These are phyloP conservation scores for Drosophila prostipennis DNA, from an alignment of 2,888 invertebrate species.

Conservation along the genomic window DNA sequence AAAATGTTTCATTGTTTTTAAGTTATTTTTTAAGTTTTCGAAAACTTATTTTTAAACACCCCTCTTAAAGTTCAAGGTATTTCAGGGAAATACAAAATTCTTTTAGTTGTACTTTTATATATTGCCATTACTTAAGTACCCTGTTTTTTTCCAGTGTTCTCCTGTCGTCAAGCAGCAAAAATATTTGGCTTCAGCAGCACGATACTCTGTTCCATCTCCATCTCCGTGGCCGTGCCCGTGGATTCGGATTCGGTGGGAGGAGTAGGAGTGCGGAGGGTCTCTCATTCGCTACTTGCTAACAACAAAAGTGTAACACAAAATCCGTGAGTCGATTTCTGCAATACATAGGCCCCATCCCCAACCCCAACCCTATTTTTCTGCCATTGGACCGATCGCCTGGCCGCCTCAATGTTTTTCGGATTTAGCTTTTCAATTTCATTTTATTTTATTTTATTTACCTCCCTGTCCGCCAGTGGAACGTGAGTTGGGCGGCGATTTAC, in stretches of 20 bases:
- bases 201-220: constrained; percentile 56
- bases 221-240: constrained; percentile 28
- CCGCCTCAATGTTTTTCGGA: constrained; percentile 25
- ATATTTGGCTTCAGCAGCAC: constrained; percentile 59
- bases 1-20: neutral
- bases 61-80: neutral
- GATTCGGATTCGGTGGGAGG: constrained; percentile 33
- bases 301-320: constrained; percentile 78
- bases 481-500: constrained; percentile 74
- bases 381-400: constrained; percentile 12
- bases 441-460: constrained; percentile 55
- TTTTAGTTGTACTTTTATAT: too few relatives aligned
- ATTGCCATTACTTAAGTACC: too few relatives aligned
- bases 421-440: constrained; percentile 64
- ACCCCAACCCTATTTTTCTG: constrained; percentile 33
- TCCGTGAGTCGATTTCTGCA: constrained; percentile 75
- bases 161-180: constrained; percentile 37
- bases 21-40: neutral
- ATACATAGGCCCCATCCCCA: constrained; percentile 44
- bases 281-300: constrained; percentile 50
- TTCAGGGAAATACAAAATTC: neutral
- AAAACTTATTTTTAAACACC: neutral
- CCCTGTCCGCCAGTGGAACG: constrained; percentile 56
- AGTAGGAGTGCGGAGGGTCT: constrained; percentile 22
- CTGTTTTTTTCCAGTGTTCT: constrained; percentile 3